Evolutionary conservation across 2,888 invertebrate species (phyloP).

Genomic region (Stenodera caucasica): DNA sequence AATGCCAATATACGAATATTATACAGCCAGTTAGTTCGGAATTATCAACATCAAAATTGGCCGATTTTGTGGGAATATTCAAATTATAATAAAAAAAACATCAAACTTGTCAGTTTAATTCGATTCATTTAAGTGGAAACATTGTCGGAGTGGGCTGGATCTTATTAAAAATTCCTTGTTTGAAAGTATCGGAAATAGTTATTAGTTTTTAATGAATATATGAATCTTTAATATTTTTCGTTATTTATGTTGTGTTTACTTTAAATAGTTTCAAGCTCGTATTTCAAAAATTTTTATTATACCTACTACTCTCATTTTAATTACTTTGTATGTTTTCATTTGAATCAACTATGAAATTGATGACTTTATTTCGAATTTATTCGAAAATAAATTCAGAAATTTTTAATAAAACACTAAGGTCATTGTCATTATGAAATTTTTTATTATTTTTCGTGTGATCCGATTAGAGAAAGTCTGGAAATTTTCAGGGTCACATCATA

Average conservation of each 20-base stretch:
- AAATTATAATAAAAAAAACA: background rate
- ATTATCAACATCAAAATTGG: no score
- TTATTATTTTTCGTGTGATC: no score
- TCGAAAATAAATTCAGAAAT: background rate
- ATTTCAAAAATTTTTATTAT: background rate
- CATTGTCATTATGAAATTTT: background rate
- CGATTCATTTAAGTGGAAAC: background rate
- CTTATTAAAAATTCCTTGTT: background rate
- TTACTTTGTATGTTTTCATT: background rate
- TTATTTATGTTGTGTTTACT: background rate
- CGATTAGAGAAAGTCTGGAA: no score
- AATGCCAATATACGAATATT: background rate
- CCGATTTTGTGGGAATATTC: no score
- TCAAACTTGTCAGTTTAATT: background rate
- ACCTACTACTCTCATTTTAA: background rate
- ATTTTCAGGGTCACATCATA: no score
- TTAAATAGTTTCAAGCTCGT: background rate
- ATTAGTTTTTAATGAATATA: slow-evolving; percentile 6
- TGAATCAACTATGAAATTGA: background rate
- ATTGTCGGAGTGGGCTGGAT: background rate
- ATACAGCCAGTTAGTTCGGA: background rate
- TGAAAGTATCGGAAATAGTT: background rate
- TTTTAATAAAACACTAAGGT: background rate
- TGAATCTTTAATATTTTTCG: background rate
- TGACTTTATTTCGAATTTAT: background rate